A percentile compares a stretch with the other conserved stretches of the same genome.
phyloP scores from a whole-genome alignment of 2,888 invertebrate genomes.

The Listrodromus nycthemerus region DNA sequence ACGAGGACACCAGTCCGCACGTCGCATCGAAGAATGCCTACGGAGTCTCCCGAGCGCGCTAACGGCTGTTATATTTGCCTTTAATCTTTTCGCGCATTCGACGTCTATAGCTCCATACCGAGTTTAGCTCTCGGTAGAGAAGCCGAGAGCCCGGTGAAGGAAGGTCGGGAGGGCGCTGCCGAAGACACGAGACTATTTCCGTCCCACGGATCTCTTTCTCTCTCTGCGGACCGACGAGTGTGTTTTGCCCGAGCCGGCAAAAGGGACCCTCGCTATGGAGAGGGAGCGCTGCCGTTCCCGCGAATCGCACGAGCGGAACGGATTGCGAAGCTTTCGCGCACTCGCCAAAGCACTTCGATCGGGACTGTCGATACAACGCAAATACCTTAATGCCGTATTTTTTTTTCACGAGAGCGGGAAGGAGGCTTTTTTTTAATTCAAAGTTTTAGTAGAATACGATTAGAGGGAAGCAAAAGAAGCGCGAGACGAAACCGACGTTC shows the following conservation, averaged over 20 bases:
- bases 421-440: too few relatives aligned
- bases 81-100: conserved; percentile 48
- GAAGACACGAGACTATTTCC: conserved; percentile 64
- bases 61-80: conserved; percentile 58
- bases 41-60: conserved; percentile 32
- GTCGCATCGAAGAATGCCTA: conserved; percentile 54
- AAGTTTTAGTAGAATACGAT: too few relatives aligned
- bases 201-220: conserved; percentile 48
- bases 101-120: conserved; percentile 7
- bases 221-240: conserved; percentile 7
- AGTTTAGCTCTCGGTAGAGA: conserved; percentile 7
- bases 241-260: background rate
- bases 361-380: conserved; percentile 43
- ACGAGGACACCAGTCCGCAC: conserved; percentile 52
- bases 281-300: conserved; percentile 46
- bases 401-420: too few relatives aligned
- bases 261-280: conserved; percentile 22
- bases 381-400: conserved; percentile 7
- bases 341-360: conserved; percentile 53
- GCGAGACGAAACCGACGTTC: too few relatives aligned
- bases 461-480: too few relatives aligned
- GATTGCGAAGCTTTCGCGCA: conserved; percentile 49
- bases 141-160: conserved; percentile 32
- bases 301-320: conserved; percentile 54
- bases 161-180: conserved; percentile 53